Base-by-base conservation (phyloP, 2,888 invertebrate genomes). In the Nysson spinosus region DNA sequence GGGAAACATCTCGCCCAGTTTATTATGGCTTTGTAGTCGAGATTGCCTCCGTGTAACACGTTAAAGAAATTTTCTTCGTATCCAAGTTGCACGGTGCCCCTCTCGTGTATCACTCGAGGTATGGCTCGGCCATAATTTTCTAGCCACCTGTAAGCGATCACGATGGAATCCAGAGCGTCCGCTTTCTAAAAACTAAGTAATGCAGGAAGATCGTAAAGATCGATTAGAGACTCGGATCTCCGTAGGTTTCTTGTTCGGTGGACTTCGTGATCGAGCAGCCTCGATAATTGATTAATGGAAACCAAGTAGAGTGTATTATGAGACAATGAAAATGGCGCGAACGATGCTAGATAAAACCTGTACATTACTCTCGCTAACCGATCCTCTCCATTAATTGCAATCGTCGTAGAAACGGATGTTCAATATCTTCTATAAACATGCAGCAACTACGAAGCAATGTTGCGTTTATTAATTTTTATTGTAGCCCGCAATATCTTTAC, bases 181-280 rank as follows among this genome's bases (percentile, higher is more conserved):
- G 75, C 76, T 76, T 76, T 76, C 76, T 78, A 76, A 78, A 78
- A 75, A 78, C 65, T 56, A 63, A 63, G 72, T 50, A 60, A 64
- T 57, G 65, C 77, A 42, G 34, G 70, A 70, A 55, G 77, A 77
- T 75, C 69, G 69, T 65, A 51, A n/a, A 32, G 50, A 50, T 56
- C 61, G 72, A 75, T 75, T 72, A 69, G 44, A 60, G 44, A 52
- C 30, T 30, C 35, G 22, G 43, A 49, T n/a, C 49, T 62, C 26
- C 51, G 14, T 39, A n/a, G 39, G 47, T 63, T 69, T 44, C 60
- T 56, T 51, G 56, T 19, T 24, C 43, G 24, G 22, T 12, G 5
- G 9, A 22, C 43, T 22, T 56, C 57, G 62, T 51, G 72, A 61
- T 73, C 66, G 34, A 54, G 47, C 44, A 28, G 30, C 32, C 26